A percentile compares a stretch with the other conserved stretches of the same genome.
Conservation (phyloP, 2,113 vertebrate species). For the Pipa parva region DNA sequence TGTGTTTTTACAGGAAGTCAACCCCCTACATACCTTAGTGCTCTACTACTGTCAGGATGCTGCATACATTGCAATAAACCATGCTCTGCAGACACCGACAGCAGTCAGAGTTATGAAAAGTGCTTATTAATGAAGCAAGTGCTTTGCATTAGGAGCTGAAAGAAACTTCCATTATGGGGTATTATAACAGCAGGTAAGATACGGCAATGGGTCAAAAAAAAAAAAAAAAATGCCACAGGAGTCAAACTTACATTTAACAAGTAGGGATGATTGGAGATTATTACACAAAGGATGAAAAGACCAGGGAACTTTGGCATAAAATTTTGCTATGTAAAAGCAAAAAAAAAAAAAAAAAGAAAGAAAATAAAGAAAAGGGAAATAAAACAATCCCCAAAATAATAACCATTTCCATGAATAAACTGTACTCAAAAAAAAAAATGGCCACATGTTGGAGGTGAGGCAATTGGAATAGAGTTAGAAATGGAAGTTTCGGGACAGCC, state of each 20-base stretch:
- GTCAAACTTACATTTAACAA: conserved; percentile 1
- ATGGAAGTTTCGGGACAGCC: conserved; percentile 65
- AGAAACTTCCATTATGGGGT: conserved; percentile 55
- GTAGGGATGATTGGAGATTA: neutral
- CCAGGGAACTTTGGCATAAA: conserved; percentile 39
- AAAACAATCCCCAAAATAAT: conserved; percentile 51
- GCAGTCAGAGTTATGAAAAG: conserved; percentile 64
- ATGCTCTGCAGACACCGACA: conserved; percentile 9
- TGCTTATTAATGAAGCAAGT: conserved; percentile 91
- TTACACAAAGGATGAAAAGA: conserved; percentile 31
- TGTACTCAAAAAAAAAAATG: conserved; percentile 21
- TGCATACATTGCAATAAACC: conserved; percentile 6
- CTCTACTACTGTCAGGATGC: neutral
- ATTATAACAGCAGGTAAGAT: neutral
- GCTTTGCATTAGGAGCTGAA: conserved; percentile 79
- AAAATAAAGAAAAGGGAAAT: conserved; percentile 53
- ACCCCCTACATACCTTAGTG: conserved; percentile 58
- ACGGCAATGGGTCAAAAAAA: conserved; percentile 5
- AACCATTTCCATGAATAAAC: conserved; percentile 21
- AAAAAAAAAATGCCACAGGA: neutral
- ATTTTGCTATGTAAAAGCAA: conserved; percentile 38
- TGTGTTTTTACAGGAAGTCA: conserved; percentile 55
- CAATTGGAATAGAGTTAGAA: neutral
- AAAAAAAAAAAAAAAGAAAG: conserved; percentile 48
- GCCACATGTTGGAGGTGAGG: conserved; percentile 8